Conservation (phyloP, 64 coral and sea anemone species). For the Anthopleura sola region DNA sequence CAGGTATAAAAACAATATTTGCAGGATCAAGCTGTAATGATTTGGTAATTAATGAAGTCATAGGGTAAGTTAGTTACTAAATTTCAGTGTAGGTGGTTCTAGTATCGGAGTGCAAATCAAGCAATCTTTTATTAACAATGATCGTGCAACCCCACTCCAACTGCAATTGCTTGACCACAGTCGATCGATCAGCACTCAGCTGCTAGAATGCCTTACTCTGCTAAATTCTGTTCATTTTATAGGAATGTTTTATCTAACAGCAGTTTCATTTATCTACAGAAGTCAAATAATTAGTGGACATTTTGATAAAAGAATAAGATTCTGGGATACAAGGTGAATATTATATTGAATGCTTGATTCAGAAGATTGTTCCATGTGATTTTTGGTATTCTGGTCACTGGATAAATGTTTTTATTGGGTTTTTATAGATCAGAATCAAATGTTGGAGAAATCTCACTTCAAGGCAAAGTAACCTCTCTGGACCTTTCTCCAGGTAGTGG, state of each 20-base stretch:
- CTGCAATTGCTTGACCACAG: too few relatives aligned
- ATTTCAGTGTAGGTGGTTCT: neutral
- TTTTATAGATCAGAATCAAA: slow-evolving; percentile 68
- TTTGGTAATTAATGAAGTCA: slow-evolving; percentile 72
- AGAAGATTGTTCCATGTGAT: neutral
- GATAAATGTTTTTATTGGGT: neutral
- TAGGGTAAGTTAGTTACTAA: slow-evolving; percentile 54
- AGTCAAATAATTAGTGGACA: slow-evolving; percentile 90
- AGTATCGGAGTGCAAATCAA: too few relatives aligned
- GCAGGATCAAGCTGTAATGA: slow-evolving; percentile 99
- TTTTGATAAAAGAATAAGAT: slow-evolving; percentile 93
- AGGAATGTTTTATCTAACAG: neutral
- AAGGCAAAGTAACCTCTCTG: slow-evolving; percentile 93
- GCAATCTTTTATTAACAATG: neutral
- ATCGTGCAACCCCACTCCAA: too few relatives aligned
- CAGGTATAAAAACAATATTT: slow-evolving; percentile 95
- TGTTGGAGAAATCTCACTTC: slow-evolving; percentile 89
- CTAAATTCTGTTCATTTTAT: too few relatives aligned
- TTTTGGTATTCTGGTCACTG: neutral
- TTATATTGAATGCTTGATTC: neutral
- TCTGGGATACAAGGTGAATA: slow-evolving; percentile 82
- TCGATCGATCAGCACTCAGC: too few relatives aligned
- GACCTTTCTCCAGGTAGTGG: slow-evolving; percentile 76
- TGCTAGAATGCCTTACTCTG: too few relatives aligned
- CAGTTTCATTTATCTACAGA: slow-evolving; percentile 20